Percentiles rank a stretch among this genome's conserved stretches.
Evolutionary conservation across 2,113 vertebrate genomes (phyloP).

Genomic region (Varanus salvator): DNA sequence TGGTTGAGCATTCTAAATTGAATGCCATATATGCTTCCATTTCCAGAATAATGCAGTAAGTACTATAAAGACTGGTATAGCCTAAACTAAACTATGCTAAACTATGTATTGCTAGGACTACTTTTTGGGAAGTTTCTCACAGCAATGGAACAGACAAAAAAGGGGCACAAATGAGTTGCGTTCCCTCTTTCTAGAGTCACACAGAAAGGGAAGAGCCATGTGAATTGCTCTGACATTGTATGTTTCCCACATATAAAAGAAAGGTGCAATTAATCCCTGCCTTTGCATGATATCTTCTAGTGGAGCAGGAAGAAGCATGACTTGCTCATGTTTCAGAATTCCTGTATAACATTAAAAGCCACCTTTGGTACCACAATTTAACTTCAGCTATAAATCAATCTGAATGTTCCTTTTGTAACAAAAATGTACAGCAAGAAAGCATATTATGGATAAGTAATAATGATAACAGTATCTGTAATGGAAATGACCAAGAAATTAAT

Average conservation of each 20-base stretch:
- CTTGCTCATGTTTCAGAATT: background rate
- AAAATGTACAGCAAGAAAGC: background rate
- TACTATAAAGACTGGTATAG: background rate
- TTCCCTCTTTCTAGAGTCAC: background rate
- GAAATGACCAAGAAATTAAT: conserved; percentile 4
- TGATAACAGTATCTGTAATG: background rate
- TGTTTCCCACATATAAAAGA: background rate
- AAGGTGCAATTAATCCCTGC: background rate
- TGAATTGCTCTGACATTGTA: background rate
- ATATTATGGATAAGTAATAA: background rate
- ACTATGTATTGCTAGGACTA: background rate
- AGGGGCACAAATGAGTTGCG: background rate
- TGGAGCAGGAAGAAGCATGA: no score
- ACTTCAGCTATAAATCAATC: background rate
- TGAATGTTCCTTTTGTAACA: background rate
- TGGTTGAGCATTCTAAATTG: background rate
- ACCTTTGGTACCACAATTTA: background rate
- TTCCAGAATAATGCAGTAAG: background rate
- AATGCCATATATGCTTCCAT: background rate
- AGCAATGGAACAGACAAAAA: background rate
- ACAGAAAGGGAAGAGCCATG: background rate
- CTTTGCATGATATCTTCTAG: background rate
- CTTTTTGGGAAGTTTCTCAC: background rate
- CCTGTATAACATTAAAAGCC: background rate
- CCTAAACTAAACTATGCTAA: background rate